Evolutionary conservation across 2,113 vertebrate species (phyloP).

Genomic region (Murina feae): DNA sequence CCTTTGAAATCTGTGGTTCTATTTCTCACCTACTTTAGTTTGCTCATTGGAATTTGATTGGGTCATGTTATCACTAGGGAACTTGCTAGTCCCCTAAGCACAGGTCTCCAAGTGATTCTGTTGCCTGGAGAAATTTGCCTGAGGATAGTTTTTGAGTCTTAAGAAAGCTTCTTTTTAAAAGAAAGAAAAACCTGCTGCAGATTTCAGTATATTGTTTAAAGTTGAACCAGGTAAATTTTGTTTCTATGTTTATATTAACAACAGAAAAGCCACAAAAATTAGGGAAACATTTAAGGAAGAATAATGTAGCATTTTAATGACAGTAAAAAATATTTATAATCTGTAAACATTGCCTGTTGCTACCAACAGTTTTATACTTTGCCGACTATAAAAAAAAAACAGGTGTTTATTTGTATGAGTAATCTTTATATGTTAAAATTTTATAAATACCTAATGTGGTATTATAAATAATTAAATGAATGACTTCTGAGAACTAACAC

Average conservation of each 20-base stretch:
- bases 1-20: background rate
- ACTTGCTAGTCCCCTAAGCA: background rate
- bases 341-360: background rate
- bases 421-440: background rate
- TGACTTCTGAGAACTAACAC: background rate
- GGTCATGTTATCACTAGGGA: background rate
- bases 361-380: background rate
- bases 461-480: background rate
- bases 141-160: background rate
- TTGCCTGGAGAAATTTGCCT: background rate
- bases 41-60: background rate
- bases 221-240: constrained; percentile 22
- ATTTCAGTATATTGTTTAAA: background rate
- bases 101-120: background rate
- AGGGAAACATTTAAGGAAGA: background rate
- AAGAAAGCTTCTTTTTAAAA: background rate
- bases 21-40: background rate
- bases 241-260: background rate
- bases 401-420: background rate
- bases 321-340: background rate
- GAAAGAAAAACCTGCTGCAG: background rate
- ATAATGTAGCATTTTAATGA: background rate
- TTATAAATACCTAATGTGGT: background rate
- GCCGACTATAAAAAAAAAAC: background rate
- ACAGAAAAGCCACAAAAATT: background rate